Conservation (phyloP, 2,888 invertebrate genomes). For the Hirtodrosophila trivittata region DNA sequence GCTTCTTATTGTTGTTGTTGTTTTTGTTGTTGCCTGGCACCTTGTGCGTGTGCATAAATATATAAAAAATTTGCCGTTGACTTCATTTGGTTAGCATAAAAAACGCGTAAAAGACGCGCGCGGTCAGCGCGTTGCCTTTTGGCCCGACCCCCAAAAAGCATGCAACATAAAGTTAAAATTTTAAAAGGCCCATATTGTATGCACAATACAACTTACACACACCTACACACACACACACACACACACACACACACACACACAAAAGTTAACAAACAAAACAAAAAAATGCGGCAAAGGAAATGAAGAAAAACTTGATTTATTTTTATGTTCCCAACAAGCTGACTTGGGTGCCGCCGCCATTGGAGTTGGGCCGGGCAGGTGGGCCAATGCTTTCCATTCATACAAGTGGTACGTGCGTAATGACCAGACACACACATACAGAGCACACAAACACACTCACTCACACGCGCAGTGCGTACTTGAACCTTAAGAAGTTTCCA, state of each 20-base stretch:
- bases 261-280: constrained; percentile 28
- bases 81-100: constrained; percentile 77
- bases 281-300: constrained; percentile 65
- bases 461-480: constrained; percentile 45
- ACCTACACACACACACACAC: constrained; percentile 29
- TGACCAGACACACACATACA: constrained; percentile 66
- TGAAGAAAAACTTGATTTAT: constrained; percentile 78
- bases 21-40: constrained; percentile 30
- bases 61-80: constrained; percentile 46
- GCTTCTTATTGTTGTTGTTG: constrained; percentile 26
- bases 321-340: constrained; percentile 73
- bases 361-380: not conserved
- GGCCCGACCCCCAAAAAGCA: constrained; percentile 30
- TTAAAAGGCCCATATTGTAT: constrained; percentile 60
- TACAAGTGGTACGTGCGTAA: constrained; percentile 76
- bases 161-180: constrained; percentile 72
- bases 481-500: constrained; percentile 71
- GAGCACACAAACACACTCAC: constrained; percentile 16
- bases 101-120: constrained; percentile 60
- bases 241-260: constrained; percentile 16
- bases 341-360: constrained; percentile 26
- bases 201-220: constrained; percentile 39
- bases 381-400: constrained; percentile 59
- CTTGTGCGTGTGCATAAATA: constrained; percentile 58
- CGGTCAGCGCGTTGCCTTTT: constrained; percentile 51